These are phyloP conservation scores for Margaritifera margaritifera DNA, from an alignment of 2,888 invertebrate genomes.

Conservation along the genomic window DNA sequence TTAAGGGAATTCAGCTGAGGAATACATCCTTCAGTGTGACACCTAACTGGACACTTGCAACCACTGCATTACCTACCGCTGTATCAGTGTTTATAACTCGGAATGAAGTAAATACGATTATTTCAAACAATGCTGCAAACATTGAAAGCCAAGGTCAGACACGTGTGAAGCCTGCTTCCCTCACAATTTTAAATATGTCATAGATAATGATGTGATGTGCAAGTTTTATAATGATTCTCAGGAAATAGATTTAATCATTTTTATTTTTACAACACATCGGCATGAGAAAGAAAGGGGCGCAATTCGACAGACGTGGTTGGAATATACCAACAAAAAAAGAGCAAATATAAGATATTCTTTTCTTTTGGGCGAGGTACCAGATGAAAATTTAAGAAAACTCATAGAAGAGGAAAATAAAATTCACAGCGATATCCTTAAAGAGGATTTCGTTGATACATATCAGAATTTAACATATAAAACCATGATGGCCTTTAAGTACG, in stretches of 20 bases:
- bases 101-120: too few species aligned
- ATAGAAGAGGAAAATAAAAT: constrained; percentile 20
- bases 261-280: constrained; percentile 25
- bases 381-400: constrained; percentile 2
- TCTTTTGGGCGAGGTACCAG: constrained; percentile 24
- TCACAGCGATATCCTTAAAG: constrained; percentile 30
- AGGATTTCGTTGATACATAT: constrained; percentile 34
- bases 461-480: constrained; percentile 37
- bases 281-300: constrained; percentile 18
- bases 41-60: too few species aligned
- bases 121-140: constrained; percentile 8
- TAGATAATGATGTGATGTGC: constrained; percentile 31
- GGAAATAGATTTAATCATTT: constrained; percentile 24
- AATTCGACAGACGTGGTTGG: constrained; percentile 41
- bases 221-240: neutral
- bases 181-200: constrained; percentile 25
- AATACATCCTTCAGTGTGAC: too few species aligned
- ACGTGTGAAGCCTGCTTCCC: constrained; percentile 28
- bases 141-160: neutral
- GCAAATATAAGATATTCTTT: constrained; percentile 34
- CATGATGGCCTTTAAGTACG: constrained; percentile 35
- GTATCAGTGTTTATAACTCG: too few species aligned
- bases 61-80: too few species aligned
- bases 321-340: constrained; percentile 19
- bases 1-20: too few species aligned